Evolutionary conservation across 1,140 invertebrate genomes (phyloP), one percentile per base, ranked within the genome.

Genomic region (Pseudoatta argentina): DNA sequence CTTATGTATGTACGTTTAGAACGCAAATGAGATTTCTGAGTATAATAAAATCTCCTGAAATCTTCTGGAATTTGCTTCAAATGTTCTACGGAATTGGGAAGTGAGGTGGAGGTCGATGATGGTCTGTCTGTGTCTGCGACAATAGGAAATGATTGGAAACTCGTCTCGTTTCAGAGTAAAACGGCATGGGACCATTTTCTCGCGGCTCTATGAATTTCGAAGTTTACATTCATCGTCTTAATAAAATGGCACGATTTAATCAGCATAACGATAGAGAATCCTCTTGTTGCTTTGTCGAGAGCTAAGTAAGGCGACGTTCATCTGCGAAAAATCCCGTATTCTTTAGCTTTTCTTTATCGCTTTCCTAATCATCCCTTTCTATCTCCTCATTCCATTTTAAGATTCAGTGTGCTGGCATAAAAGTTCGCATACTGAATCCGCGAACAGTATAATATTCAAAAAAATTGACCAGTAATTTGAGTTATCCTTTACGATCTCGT

Each of bases 371-470:
- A 21, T 85, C 64, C 55, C 27, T 30, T 18, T 16, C 64, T 78
- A 27, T 18, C 16, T 5, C 24, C 61, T 30, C 86, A 85, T 83
- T 85, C 59, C 82, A 30, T 86, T 79, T 87, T 44, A 8, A 8
- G 39, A 44, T 44, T 88, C 73, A 53, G 64, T 76, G 76, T 79
- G 18, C 21, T 27, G 81, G 63, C 12, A 73, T 72, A 75, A 86
- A 91, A 91, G 67, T 63, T 89, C 69, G 83, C 86, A 86, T 85
- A 73, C 86, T 76, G 90, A 88, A 82, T 78, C 39, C 86, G 14
- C 85, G 89, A 88, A 89, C 91, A 81, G 89, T 88, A 90, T 92
- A 91, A 92, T 91, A 87, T 6, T 51, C 18, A 55, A 66, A 66
- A 30, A 89, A 86, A 69, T 69, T n/a, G n/a, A 44, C 14, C 39